Percentiles rank a stretch among this genome's conserved stretches.
Conservation (phyloP, 2,888 invertebrate genomes). For the Trachelus troglodyta region DNA sequence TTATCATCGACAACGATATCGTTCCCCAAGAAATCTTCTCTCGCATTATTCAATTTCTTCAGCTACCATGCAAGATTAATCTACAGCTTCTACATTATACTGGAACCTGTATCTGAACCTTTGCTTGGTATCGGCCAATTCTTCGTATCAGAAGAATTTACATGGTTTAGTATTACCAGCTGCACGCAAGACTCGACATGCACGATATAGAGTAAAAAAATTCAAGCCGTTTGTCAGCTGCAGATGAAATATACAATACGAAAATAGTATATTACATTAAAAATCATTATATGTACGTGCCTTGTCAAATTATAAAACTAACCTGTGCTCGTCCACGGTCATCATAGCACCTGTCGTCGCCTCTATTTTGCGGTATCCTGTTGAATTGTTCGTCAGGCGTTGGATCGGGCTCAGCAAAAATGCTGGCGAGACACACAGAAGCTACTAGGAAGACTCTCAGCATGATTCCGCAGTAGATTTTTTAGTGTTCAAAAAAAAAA, state of each 20-base stretch:
- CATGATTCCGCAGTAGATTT: slow-evolving; percentile 18
- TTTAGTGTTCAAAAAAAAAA: background rate
- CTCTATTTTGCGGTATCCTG: slow-evolving; percentile 44
- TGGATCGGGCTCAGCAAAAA: slow-evolving; percentile 55
- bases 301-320: slow-evolving; percentile 18
- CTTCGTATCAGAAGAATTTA: background rate
- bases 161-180: background rate
- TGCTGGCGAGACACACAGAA: slow-evolving; percentile 29
- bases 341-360: slow-evolving; percentile 62
- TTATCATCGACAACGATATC: background rate
- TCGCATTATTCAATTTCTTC: background rate
- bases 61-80: background rate
- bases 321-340: slow-evolving; percentile 57
- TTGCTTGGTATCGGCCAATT: background rate
- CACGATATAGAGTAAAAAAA: background rate
- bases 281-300: background rate
- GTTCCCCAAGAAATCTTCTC: background rate
- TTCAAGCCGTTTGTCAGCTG: background rate
- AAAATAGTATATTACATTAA: background rate
- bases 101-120: background rate
- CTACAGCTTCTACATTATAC: background rate
- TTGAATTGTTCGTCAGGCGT: slow-evolving; percentile 47
- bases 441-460: slow-evolving; percentile 28
- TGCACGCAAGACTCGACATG: background rate
- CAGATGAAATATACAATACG: background rate